Percentiles rank a stretch among this genome's conserved stretches.
Conservation (phyloP, 2,888 invertebrate genomes). For the Bombyx huttoni region DNA sequence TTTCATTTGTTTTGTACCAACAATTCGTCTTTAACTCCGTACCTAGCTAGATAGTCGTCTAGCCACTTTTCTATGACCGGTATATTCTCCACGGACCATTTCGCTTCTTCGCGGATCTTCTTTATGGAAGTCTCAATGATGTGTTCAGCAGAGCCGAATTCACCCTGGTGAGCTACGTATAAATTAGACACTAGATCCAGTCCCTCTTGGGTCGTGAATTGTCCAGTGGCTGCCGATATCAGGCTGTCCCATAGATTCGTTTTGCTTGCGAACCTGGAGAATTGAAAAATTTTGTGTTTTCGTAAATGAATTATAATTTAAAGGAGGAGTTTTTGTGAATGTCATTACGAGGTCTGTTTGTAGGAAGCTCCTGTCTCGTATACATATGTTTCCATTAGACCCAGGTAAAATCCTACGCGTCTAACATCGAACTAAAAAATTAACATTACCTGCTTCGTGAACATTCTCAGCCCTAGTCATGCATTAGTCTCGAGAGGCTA, state of each 20-base stretch:
- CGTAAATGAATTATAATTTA: too few relatives aligned
- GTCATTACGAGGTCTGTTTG: too few relatives aligned
- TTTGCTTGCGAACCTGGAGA: constrained; percentile 75
- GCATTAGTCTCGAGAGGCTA: too few relatives aligned
- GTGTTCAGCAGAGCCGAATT: constrained; percentile 81
- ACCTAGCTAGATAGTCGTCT: constrained; percentile 40
- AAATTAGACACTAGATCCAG: constrained; percentile 78
- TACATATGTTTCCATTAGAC: too few relatives aligned
- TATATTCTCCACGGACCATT: constrained; percentile 83
- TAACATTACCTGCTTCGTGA: too few relatives aligned
- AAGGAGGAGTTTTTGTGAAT: too few relatives aligned
- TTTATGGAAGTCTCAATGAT: constrained; percentile 80
- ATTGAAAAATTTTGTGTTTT: neutral
- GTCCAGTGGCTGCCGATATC: constrained; percentile 80
- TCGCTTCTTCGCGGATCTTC: constrained; percentile 81
- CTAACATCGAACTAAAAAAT: too few relatives aligned
- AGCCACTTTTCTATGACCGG: constrained; percentile 83
- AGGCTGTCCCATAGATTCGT: constrained; percentile 84
- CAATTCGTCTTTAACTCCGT: constrained; percentile 26
- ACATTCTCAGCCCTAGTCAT: too few relatives aligned
- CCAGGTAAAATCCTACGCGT: too few relatives aligned
- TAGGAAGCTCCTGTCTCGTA: too few relatives aligned
- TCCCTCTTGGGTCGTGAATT: constrained; percentile 82
- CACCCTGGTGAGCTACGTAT: constrained; percentile 74
- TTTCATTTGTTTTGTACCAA: constrained; percentile 16